Evolutionary conservation across 1,140 invertebrate genomes (phyloP), one percentile per base, ranked within the genome.

Genomic region (Geopemphigus sp.): DNA sequence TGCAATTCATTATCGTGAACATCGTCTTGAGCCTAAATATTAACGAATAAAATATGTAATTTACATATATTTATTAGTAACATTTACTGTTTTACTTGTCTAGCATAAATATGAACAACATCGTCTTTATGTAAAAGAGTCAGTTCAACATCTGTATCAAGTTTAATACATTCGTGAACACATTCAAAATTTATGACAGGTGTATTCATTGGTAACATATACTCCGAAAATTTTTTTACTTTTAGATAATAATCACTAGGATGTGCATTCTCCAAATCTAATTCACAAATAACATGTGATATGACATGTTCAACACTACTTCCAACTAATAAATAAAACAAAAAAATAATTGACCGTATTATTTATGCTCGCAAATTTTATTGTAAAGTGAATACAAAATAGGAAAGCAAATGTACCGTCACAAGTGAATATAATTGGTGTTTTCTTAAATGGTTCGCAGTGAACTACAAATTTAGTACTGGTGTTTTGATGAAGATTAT

Each of bases 111-210:
- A 82, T 88, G 85, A 81, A 89, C 87, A 72, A 92, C 87, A 81
- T 90, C 88, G 50, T 84, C 87, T 78, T 91, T 90, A 11, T 92
- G 89, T 63, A 88, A 82, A 57, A 91, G 83, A 39, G 91, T 92
- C 81, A 98, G 87, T 78, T 91, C 87, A 1, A 98, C 93, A 87
- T 98, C 95, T 85, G 92, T 90, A 85, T 98, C 96, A 83, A 97
- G 86, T 85, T 98, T 96, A 57, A 98, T 92, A 86, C 96, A 98
- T 82, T 94, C 91, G 84, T 97, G 94, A 80, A 97, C 92, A 86
- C 97, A 97, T 84, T 96, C 94, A 86, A 97, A 96, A 84, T 97
- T 93, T 70, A 91, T 92, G 29, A 98, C 87, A 45, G 86, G 88
- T 15, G 90, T 90, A 39, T 87, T 90, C 57, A 87, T 88, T 70